Base-by-base conservation (phyloP, 2,113 vertebrate species). In the Corythaixoides concolor region DNA sequence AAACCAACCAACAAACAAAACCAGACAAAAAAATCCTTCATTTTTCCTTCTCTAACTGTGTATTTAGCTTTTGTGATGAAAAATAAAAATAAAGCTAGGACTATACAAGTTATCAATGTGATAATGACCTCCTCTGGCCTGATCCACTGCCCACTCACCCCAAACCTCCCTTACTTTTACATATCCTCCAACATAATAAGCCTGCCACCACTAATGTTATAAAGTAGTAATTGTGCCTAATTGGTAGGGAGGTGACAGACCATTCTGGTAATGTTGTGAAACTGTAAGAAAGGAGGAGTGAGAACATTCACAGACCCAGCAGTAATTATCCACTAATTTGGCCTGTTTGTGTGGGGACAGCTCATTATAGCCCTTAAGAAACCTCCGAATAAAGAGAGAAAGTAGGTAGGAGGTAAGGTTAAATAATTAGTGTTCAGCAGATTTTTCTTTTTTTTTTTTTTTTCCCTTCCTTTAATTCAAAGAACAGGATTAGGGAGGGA, bases 241-340 rank as follows among this genome's bases (percentile, higher is more conserved):
- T 99, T 99, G 99, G 99, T 98, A 99, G 98, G 99, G 99, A 99
- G 99, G 99, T 98, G 99, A 99, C 98, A 98, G 98, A 98, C 98
- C 98, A 99, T 99, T 99, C 98, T 99, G 96, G 98, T 98, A 99
- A 98, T 98, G 98, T 98, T 98, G 98, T 98, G 97, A 98, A 98
- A 98, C 98, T 98, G 89, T 97, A 98, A 98, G 98, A 98, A 98
- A 98, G 98, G 97, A 98, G 98, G 98, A 98, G 98, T 98, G 98
- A 98, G 98, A 98, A 98, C 98, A 97, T 98, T 98, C 98, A 98
- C 98, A 98, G 98, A 98, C 98, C 98, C 97, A 98, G 98, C 98
- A 98, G 98, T 99, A 99, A 99, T 99, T 99, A 99, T 98, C 99
- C 98, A 99, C 99, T 99, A 99, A 99, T 99, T 99, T 99, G 98